These are phyloP conservation scores for Lemur catta DNA, from an alignment of 2,797 vertebrate genomes.

Conservation along the genomic window DNA sequence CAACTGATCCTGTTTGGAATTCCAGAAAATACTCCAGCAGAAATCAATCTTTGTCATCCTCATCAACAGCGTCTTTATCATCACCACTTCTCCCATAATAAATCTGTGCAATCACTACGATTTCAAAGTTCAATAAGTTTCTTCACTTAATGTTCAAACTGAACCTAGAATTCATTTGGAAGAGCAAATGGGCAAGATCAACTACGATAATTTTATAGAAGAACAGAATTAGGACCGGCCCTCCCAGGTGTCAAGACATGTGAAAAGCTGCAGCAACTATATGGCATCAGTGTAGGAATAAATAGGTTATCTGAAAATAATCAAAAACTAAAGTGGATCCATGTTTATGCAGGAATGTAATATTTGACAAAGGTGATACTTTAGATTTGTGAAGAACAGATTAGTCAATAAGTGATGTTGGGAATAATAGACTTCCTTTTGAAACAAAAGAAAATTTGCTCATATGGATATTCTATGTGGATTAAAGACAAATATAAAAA, in stretches of 20 bases:
- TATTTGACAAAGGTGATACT: neutral
- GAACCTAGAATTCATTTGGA: neutral
- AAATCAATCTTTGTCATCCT: neutral
- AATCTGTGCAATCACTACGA: neutral
- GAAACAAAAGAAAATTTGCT: neutral
- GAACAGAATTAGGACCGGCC: neutral
- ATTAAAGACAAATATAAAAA: neutral
- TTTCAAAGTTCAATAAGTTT: neutral
- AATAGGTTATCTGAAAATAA: neutral
- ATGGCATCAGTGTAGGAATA: neutral
- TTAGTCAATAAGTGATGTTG: neutral
- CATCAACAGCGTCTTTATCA: neutral
- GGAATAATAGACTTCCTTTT: neutral
- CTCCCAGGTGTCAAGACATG: neutral
- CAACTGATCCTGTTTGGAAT: neutral
- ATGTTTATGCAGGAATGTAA: neutral
- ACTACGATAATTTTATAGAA: neutral
- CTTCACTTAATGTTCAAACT: neutral
- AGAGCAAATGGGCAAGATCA: neutral
- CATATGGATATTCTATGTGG: neutral
- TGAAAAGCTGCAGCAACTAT: neutral
- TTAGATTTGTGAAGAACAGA: neutral
- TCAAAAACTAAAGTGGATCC: neutral
- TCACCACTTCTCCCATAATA: neutral
- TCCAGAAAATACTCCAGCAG: neutral